Conservation (phyloP, 2,888 invertebrate species). For the Trypoxylon attenuatum region DNA sequence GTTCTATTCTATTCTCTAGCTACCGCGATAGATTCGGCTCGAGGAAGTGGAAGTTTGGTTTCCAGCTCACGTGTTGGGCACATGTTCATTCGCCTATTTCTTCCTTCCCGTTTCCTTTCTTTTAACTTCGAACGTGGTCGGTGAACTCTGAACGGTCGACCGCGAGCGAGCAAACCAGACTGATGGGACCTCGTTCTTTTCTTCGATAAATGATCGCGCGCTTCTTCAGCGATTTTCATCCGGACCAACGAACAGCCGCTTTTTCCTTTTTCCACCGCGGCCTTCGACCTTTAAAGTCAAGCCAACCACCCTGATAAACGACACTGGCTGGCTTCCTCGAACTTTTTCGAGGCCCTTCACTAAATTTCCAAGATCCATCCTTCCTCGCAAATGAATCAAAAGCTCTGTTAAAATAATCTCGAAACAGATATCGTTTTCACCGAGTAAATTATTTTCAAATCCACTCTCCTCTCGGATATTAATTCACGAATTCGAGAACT, state of each 20-base stretch:
- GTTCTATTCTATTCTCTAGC: slow-evolving; percentile 9
- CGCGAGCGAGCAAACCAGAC: slow-evolving; percentile 36
- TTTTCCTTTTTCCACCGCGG: not conserved
- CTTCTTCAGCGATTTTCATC: slow-evolving; percentile 54
- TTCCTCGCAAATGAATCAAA: too few species aligned
- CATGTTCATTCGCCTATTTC: slow-evolving; percentile 51
- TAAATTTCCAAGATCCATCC: too few species aligned
- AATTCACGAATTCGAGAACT: too few species aligned
- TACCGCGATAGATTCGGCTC: slow-evolving; percentile 51
- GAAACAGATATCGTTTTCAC: too few species aligned
- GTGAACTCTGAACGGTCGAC: slow-evolving; percentile 4
- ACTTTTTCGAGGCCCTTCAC: too few species aligned
- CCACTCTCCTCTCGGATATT: too few species aligned
- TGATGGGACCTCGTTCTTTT: slow-evolving; percentile 43
- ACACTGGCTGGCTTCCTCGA: slow-evolving; percentile 34
- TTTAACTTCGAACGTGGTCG: slow-evolving; percentile 6
- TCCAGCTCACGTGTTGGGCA: slow-evolving; percentile 52
- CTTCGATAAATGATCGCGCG: slow-evolving; percentile 49
- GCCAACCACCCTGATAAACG: slow-evolving; percentile 43
- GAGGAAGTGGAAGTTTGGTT: slow-evolving; percentile 27
- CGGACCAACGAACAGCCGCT: slow-evolving; percentile 38
- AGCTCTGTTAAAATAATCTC: too few species aligned
- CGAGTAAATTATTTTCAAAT: too few species aligned
- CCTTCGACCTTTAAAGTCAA: not conserved
- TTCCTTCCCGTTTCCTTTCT: slow-evolving; percentile 42